Conservation (phyloP, 2,888 invertebrate species). For the Colletes collaris region DNA sequence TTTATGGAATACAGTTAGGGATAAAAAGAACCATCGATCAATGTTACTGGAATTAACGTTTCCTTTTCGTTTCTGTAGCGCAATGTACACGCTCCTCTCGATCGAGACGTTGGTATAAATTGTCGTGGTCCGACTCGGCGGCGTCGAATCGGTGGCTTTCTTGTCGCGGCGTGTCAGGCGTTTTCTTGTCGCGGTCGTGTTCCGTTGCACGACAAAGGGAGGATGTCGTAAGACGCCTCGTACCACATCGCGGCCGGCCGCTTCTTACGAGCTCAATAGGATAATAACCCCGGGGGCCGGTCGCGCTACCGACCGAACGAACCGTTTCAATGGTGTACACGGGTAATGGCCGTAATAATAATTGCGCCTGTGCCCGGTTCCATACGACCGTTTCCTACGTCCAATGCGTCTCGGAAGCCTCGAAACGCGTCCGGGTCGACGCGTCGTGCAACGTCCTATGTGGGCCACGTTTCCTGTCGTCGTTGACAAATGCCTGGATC, state of each 20-base stretch:
- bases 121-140: too few species aligned
- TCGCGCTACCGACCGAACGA: conserved; percentile 63
- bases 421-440: conserved; percentile 27
- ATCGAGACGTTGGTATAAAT: too few species aligned
- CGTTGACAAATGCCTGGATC: conserved; percentile 57
- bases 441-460: conserved; percentile 38
- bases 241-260: conserved; percentile 69
- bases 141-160: too few species aligned
- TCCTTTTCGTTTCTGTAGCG: too few species aligned
- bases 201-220: conserved; percentile 54
- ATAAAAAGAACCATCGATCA: too few species aligned
- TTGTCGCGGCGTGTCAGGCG: conserved; percentile 13
- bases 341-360: conserved; percentile 74
- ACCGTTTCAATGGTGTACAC: conserved; percentile 70
- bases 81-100: too few species aligned
- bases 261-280: conserved; percentile 80
- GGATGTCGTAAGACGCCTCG: conserved; percentile 74
- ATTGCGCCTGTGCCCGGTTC: conserved; percentile 69
- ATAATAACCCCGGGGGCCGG: conserved; percentile 74
- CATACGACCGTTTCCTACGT: not conserved
- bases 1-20: too few species aligned
- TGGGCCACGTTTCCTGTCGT: conserved; percentile 59
- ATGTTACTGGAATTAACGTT: too few species aligned
- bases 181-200: conserved; percentile 55
- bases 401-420: conserved; percentile 15